Evolutionary conservation across 2,113 vertebrate species (phyloP), one percentile per base, ranked within the genome.

Genomic region (Polyodon spathula): DNA sequence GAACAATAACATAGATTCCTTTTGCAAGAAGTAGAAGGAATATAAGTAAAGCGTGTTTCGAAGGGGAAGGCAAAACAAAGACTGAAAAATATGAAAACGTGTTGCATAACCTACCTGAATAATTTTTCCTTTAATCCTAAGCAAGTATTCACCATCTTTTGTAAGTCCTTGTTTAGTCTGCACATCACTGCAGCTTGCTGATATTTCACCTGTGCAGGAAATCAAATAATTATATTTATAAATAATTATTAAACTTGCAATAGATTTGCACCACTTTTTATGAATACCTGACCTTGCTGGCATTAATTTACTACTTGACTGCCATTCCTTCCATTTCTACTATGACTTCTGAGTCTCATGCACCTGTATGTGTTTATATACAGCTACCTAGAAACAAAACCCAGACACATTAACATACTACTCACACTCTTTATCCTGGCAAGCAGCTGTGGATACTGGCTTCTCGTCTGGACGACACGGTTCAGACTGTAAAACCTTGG

Each of bases 111-210:
- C 8, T 84, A 97, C 93, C 92, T 97, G 93, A 63, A 93, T 78
- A 65, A 84, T 84, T 71, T 76, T 88, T 66, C 89, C 90, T 53
- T 85, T 85, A 69, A 98, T 48, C 63, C 81, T 88, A 54, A 97
- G 84, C 61, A 85, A 78, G 67, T 93, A 93, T 71, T 97, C 93
- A 8, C 90, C 94, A 68, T 98, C 92, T 27, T 83, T 86, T 65
- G 71, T 85, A 70, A 88, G 75, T 8, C 87, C 83, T 67, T 83
- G 88, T 71, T 75, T 86, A 71, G 88, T 69, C 79, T 93, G 93
- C 58, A 97, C 71, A 48, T 95, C 93, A 70, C 83, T 87, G 78
- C 95, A 98, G 67, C 85, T 92, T 6, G 78, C 67, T 71, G 87
- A 82, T 68, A 76, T 67, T 69, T 92, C 87, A 79, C 94, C 95